Evolutionary conservation across 2,797 vertebrate species (phyloP).

Genomic region (Falco rusticolus): DNA sequence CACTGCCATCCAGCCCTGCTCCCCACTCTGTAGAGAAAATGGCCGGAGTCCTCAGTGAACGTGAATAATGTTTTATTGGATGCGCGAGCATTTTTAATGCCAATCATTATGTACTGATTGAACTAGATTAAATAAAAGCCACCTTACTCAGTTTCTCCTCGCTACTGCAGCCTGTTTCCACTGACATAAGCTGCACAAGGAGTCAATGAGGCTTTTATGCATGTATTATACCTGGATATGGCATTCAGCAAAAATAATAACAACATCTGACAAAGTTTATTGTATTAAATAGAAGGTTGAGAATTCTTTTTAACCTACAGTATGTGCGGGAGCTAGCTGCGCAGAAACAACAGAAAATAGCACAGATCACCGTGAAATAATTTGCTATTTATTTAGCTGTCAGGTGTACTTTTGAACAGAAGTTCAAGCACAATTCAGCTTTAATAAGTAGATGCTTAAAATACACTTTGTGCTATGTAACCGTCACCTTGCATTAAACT

Average conservation of each 20-base stretch:
- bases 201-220: conserved; percentile 33
- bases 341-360: conserved; percentile 39
- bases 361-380: conserved; percentile 8
- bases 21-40: neutral
- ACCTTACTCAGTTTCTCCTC: conserved; percentile 3
- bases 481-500: neutral
- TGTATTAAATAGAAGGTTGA: conserved; percentile 61
- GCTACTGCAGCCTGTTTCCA: neutral
- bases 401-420: conserved; percentile 17
- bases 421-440: conserved; percentile 1
- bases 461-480: neutral
- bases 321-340: neutral
- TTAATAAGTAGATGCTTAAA: conserved; percentile 57
- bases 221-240: neutral
- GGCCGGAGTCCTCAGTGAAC: neutral
- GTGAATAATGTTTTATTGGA: neutral
- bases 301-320: conserved; percentile 45
- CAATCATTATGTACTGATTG: conserved; percentile 19
- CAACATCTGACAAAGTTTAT: conserved; percentile 66
- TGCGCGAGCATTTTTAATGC: neutral
- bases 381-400: conserved; percentile 51
- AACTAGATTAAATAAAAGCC: conserved; percentile 64
- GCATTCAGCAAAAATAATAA: conserved; percentile 46
- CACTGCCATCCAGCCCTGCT: neutral
- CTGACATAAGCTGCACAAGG: neutral